Evolutionary conservation across 2,113 vertebrate genomes (phyloP), one percentile per base, ranked within the genome.

Genomic region (Chaetorhynchus papuensis): DNA sequence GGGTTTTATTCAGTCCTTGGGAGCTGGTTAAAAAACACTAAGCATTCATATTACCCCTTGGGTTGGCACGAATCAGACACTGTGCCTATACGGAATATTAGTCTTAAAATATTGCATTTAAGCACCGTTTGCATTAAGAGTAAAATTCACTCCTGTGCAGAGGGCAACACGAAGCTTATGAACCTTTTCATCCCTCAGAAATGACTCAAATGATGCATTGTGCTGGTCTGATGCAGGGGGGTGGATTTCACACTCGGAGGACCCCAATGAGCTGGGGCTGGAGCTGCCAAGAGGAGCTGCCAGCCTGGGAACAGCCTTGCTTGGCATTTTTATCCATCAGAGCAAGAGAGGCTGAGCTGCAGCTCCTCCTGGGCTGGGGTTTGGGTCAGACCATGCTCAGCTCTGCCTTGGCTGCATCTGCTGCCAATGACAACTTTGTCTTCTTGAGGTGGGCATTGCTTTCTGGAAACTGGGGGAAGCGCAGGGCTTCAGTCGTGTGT

Each of bases 31-130:
- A 91, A 92, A 87, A 94, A 90, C 93, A 82, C 88, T 90, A 30
- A 89, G 88, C 94, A 84, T 93, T 93, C 72, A 57, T 78, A 84
- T 89, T 90, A 79, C 77, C 72, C 80, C 60, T 93, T 72, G 88
- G 69, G 90, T 69, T 94, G 90, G 86, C 90, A 92, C 30, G 72
- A 95, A 87, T 92, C 94, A 92, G 78, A 68, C 57, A 61, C 94
- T 84, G 65, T 78, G 80, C 45, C 94, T 94, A 6, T 69, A 92
- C 0, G 69, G 93, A 94, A 78, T 95, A 93, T 95, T 95, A 92
- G 90, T 39, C 80, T 90, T 94, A 96, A 97, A 96, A 96, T 96
- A 96, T 93, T 92, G 70, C 90, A 31, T 95, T 96, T 96, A 84
- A 90, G 84, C 94, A 89, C 64, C n/a, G 37, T 75, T 96, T 94